Percentiles rank a stretch among this genome's conserved stretches.
Evolutionary conservation across 2,113 vertebrate species (phyloP).

Genomic region (Phaethon lepturus): DNA sequence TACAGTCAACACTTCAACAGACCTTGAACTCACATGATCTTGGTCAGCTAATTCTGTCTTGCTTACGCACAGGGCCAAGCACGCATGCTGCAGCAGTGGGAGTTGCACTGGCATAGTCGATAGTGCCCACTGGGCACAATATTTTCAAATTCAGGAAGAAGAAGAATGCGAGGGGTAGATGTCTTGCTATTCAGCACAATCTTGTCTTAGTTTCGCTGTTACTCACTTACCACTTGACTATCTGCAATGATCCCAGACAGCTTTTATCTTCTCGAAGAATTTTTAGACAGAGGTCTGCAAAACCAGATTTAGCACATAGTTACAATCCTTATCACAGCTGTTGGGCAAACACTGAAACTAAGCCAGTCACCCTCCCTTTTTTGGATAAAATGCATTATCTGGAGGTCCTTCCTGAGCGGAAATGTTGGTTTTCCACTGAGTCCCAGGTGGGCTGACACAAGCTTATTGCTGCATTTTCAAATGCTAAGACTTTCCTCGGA

Average conservation of each 20-base stretch:
- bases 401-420: conserved; percentile 3
- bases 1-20: neutral
- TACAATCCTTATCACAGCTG: conserved; percentile 17
- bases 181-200: conserved; percentile 51
- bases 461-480: neutral
- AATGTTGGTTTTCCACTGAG: neutral
- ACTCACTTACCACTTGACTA: conserved; percentile 81
- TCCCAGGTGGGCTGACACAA: conserved; percentile 25
- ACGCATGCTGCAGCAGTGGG: neutral
- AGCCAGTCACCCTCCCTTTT: neutral
- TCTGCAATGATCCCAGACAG: conserved; percentile 76
- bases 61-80: neutral
- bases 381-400: neutral
- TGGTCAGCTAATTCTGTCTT: neutral
- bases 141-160: conserved; percentile 24
- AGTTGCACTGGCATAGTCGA: neutral
- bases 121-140: neutral
- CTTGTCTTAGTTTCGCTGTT: conserved; percentile 57
- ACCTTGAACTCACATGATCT: neutral
- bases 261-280: conserved; percentile 80
- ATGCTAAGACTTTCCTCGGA: neutral
- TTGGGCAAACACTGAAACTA: conserved; percentile 30
- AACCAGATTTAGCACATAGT: conserved; percentile 65
- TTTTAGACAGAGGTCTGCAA: conserved; percentile 78
- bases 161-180: neutral